These are phyloP conservation scores for Chionis minor DNA, from an alignment of 2,113 vertebrate genomes.

Conservation along the genomic window DNA sequence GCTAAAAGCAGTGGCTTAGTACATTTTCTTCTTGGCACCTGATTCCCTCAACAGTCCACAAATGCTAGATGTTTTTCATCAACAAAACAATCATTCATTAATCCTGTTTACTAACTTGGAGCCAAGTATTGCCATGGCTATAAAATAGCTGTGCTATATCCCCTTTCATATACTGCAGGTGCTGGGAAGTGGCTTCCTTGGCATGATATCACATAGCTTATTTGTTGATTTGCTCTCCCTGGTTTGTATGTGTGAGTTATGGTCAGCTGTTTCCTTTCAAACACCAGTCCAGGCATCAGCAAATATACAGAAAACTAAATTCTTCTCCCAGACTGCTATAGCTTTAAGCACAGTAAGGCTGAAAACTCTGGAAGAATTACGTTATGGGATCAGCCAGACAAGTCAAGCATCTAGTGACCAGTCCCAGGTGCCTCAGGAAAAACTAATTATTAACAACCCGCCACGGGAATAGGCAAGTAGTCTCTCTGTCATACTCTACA, in stretches of 20 bases:
- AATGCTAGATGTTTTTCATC: background rate
- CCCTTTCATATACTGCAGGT: background rate
- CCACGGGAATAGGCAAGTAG: background rate
- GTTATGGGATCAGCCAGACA: background rate
- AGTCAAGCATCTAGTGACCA: background rate
- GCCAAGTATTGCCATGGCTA: background rate
- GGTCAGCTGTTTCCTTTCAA: background rate
- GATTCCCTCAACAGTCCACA: background rate
- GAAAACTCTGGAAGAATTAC: background rate
- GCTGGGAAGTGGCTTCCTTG: background rate
- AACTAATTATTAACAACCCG: background rate
- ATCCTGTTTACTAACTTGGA: background rate
- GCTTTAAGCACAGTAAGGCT: background rate
- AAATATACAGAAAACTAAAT: background rate
- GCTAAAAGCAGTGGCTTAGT: background rate
- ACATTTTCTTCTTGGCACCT: background rate
- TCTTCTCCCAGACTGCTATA: background rate
- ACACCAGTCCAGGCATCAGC: background rate
- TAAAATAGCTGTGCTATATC: background rate
- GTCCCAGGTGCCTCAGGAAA: background rate
- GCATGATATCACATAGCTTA: fast-evolving
- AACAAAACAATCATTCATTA: background rate
- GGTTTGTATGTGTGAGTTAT: fast-evolving
- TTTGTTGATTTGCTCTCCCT: background rate
- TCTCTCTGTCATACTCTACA: background rate